A percentile compares a stretch with the other conserved stretches of the same genome.
Evolutionary conservation across 2,888 invertebrate species (phyloP).

Genomic region (Ectemnius lituratus): DNA sequence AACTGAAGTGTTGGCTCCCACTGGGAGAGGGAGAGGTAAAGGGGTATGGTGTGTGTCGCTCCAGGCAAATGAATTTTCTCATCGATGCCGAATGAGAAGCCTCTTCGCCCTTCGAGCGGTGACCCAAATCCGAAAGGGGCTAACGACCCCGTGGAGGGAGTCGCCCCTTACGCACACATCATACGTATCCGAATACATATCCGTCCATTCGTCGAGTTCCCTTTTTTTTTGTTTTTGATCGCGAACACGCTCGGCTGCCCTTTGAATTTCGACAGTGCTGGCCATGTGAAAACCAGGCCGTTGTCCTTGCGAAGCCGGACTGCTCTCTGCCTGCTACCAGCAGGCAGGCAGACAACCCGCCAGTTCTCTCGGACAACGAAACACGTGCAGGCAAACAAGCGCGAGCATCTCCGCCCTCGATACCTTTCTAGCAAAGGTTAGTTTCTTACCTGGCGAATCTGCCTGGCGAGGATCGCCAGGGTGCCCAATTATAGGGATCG

Average conservation of each 20-base stretch:
- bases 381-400: constrained; percentile 2
- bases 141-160: constrained; percentile 73
- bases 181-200: constrained; percentile 16
- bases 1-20: constrained; percentile 1
- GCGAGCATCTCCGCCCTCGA: too few relatives aligned
- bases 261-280: constrained; percentile 63
- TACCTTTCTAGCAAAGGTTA: too few relatives aligned
- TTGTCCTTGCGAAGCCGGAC: constrained; percentile 60
- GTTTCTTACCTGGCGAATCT: too few relatives aligned
- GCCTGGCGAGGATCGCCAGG: too few relatives aligned
- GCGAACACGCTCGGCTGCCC: constrained; percentile 58
- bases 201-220: constrained; percentile 59
- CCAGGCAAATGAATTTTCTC: constrained; percentile 53
- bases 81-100: constrained; percentile 48
- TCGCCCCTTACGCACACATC: constrained; percentile 46
- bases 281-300: constrained; percentile 64
- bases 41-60: constrained; percentile 26
- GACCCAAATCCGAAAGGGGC: constrained; percentile 73
- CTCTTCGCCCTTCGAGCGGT: constrained; percentile 58
- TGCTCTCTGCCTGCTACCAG: constrained; percentile 49
- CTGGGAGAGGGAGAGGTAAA: constrained; percentile 21
- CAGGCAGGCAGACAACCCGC: not conserved
- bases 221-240: constrained; percentile 55
- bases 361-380: constrained; percentile 28
- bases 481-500: too few relatives aligned